Evolutionary conservation across 92 coral and sea anemone species (phyloP), one percentile per base, ranked within the genome.

Genomic region (Palythoa heliodiscus): DNA sequence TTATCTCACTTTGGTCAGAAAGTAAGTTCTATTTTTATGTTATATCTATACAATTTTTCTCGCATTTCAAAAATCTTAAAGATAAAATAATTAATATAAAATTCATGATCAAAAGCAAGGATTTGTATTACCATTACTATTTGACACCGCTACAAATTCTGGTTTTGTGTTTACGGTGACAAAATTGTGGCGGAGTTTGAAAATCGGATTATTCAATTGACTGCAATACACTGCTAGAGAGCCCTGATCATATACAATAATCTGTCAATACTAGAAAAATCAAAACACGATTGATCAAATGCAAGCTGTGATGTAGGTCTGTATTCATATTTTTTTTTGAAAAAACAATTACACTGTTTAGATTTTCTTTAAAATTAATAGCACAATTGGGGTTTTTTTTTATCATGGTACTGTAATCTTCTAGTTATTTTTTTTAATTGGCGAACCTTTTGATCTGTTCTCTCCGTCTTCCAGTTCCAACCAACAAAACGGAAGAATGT

Each of bases 91-190:
- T 4, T 1, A 29, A 69, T 22, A 19, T 63, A 9, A 63, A 63
- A 63, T 63, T 19, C 11, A n/a, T 2, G 19, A 19, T 8, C 20
- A 12, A 69, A 69, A 69, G 17, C 73, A 7, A 29, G 10, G 11
- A 19, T 69, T 69, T 69, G 9, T 69, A 43, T 69, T 69, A 10
- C 17, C 47, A 13, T 25, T 25, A 24, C 35, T 29, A 69, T 25
- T 69, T 69, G 47, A 11, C 73, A 69, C 6, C 7, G 11, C 47
- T 69, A 37, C 11, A 37, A 11, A 69, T 25, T 11, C 73, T 10
- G 37, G 17, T 25, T 14, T 29, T 67, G 52, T 80, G 61, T 80
- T 80, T 47, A 66, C 84, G 66, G 22, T 43, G 22, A 70, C 16
- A 43, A 80, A 40, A 43, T 80, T 24, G 9, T 80, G 43, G 40